Conservation (phyloP, 30 jellyfish, hydroid and myxozoan genomes). For the Cassiopea xamachana region DNA sequence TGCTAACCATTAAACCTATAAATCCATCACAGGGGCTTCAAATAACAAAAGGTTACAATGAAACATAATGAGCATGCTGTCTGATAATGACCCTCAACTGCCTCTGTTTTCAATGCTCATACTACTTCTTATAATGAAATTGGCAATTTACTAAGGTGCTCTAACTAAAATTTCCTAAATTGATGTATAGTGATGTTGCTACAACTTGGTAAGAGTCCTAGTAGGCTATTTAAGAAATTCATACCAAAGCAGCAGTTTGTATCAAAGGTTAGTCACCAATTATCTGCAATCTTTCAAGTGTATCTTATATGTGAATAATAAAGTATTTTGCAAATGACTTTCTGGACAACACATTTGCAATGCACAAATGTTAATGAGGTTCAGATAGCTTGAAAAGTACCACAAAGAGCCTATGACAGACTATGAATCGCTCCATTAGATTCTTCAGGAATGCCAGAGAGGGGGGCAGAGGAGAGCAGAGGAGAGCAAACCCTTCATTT, state of each 20-base stretch:
- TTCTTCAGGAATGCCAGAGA: too few relatives aligned
- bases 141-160: conserved; percentile 2
- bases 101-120: conserved; percentile 16
- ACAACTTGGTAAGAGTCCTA: background rate
- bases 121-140: too few relatives aligned
- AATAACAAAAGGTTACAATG: background rate
- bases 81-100: background rate
- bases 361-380: background rate
- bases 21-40: conserved; percentile 24
- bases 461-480: too few relatives aligned
- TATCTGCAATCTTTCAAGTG: background rate
- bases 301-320: background rate
- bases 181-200: background rate
- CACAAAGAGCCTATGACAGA: background rate
- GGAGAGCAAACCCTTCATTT: too few relatives aligned
- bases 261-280: background rate
- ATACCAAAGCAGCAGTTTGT: conserved; percentile 11
- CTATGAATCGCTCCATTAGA: background rate
- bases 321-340: background rate
- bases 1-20: conserved; percentile 8
- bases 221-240: background rate
- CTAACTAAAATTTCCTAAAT: background rate
- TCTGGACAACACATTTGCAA: background rate
- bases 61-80: background rate
- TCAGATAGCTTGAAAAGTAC: background rate